Base-by-base conservation (phyloP, 2,113 vertebrate species). In the Anarhynchus alexandrinus region DNA sequence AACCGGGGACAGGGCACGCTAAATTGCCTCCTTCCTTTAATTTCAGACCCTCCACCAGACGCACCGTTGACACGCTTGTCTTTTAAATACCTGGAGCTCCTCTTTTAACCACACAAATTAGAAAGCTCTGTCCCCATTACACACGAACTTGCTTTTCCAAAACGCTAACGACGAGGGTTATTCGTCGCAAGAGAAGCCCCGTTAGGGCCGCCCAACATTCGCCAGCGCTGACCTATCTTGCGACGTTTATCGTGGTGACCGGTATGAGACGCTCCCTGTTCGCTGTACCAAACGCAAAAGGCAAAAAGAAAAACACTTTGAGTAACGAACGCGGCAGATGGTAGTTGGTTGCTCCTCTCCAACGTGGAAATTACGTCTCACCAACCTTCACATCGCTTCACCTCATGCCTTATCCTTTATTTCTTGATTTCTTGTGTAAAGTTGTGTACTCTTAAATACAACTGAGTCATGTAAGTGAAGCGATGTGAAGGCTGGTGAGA, bases 321-420 rank as follows among this genome's bases (percentile, higher is more conserved):
- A 12, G 9, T 15, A 43, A 52, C 0, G 2, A 43, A 29, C 4
- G 3, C 29, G 3, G 1, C n/a, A n/a, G n/a, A n/a, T n/a, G n/a
- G n/a, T n/a, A n/a, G n/a, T n/a, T n/a, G n/a, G n/a, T n/a, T n/a
- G n/a, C n/a, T n/a, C n/a, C n/a, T n/a, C n/a, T n/a, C n/a, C n/a
- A n/a, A n/a, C n/a, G n/a, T n/a, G n/a, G n/a, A n/a, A n/a, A n/a
- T n/a, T n/a, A n/a, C n/a, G n/a, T n/a, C n/a, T n/a, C n/a, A n/a
- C n/a, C n/a, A n/a, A n/a, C n/a, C n/a, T n/a, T n/a, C n/a, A n/a
- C n/a, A n/a, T n/a, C n/a, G n/a, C n/a, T n/a, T n/a, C n/a, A n/a
- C n/a, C n/a, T n/a, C n/a, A n/a, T n/a, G 14, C 30, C 13, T 58
- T 6, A 9, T 36, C 73, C 49, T 36, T 38, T 10, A 1, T 55